Evolutionary conservation across 2,888 invertebrate species (phyloP).

Genomic region (Callyntrura guangdongensis): DNA sequence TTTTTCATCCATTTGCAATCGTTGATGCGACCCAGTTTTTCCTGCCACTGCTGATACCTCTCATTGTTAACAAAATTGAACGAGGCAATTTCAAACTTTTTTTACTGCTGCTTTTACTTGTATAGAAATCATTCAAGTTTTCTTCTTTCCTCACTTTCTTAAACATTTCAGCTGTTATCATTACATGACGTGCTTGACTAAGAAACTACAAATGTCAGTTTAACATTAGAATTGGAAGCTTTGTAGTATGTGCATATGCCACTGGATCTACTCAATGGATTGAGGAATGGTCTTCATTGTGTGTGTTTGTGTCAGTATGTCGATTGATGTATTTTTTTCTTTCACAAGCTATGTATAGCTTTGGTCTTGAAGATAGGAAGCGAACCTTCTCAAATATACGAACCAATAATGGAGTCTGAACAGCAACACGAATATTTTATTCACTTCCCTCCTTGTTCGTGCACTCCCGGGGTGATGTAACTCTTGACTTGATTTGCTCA

Average conservation of each 20-base stretch:
- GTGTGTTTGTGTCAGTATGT: too few species aligned
- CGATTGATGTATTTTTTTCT: neutral
- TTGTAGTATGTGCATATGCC: neutral
- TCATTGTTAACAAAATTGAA: constrained; percentile 11
- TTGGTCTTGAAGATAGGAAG: too few species aligned
- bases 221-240: neutral
- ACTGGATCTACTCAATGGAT: too few species aligned
- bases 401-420: constrained; percentile 13
- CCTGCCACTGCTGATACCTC: constrained; percentile 24
- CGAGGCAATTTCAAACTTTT: constrained; percentile 28
- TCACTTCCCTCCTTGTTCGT: constrained; percentile 5
- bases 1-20: constrained; percentile 11
- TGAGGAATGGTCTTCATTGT: too few species aligned
- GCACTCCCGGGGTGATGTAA: constrained; percentile 8
- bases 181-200: too few species aligned
- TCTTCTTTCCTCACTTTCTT: neutral
- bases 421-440: constrained; percentile 51
- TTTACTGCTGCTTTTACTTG: constrained; percentile 18
- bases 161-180: neutral
- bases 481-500: constrained; percentile 64
- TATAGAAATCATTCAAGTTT: neutral
- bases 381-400: too few species aligned
- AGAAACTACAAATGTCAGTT: too few species aligned
- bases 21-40: constrained; percentile 30
- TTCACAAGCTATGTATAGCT: too few species aligned